Evolutionary conservation across 2,888 invertebrate genomes (phyloP), one percentile per base, ranked within the genome.

Genomic region (Philereme transversata): DNA sequence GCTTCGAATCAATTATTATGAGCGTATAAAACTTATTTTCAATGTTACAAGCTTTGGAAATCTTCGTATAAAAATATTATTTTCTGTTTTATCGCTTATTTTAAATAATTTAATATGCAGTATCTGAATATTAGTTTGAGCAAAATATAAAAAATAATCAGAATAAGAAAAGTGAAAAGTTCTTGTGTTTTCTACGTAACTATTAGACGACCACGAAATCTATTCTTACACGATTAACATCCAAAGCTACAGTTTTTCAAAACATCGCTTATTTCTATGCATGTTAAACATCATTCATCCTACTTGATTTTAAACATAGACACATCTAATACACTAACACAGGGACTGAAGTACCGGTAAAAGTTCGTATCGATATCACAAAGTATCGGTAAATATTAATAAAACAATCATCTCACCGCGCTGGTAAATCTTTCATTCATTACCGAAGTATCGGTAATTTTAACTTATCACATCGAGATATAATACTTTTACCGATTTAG

Each of bases 11-110:
- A 22, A 22, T 22, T 22, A 3, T 22, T 22, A 22, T 22, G 22
- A 22, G 22, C 22, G 22, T 22, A 22, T 22, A 22, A 22, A 22
- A 22, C 22, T 22, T 22, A 22, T 22, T 22, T 22, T 22, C 22
- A 22, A 22, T 22, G 3, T 22, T 22, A 44, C 44, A 60, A 57
- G 60, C 61, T 58, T 57, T 52, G 61, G 41, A 52, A 52, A 52
- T 34, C 35, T 9, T 49, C 40, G 34, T 52, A 61, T 38, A 60
- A 55, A 62, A 62, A 62, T 49, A 51, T 55, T n/a, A 53, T 53
- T 34, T 44, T 45, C 5, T 60, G 54, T 45, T 50, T 33, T 10
- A 11, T 50, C 3, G n/a, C 40, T 36, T 40, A 5, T 33, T 33
- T 34, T 43, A 5, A 35, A 8, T 5, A 11, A 33, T 38, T 34